Evolutionary conservation across 2,888 invertebrate species (phyloP).

Genomic region (Nemotelus pantherinus): DNA sequence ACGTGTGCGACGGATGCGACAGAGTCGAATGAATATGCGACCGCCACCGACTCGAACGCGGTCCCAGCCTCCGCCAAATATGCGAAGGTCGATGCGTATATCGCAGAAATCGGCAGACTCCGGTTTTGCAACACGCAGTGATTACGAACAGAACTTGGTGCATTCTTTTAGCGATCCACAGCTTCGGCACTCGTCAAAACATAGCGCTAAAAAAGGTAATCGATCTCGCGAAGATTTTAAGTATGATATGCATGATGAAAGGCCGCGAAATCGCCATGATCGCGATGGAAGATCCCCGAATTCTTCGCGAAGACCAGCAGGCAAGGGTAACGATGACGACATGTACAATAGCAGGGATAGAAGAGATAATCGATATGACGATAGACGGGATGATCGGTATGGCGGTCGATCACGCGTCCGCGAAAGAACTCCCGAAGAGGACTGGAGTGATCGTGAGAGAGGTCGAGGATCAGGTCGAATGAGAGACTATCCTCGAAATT

Average conservation of each 20-base stretch:
- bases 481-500: conserved; percentile 11
- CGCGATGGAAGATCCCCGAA: not conserved
- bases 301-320: not conserved
- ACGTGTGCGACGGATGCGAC: conserved; percentile 66
- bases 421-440: conserved; percentile 4
- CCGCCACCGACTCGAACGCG: conserved; percentile 58
- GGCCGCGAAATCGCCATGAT: not conserved
- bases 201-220: not conserved
- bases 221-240: conserved; percentile 10
- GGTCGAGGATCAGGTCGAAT: conserved; percentile 46
- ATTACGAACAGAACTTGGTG: conserved; percentile 59
- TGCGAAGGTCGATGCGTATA: conserved; percentile 69
- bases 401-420: not conserved
- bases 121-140: conserved; percentile 67
- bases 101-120: conserved; percentile 74
- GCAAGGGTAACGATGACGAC: conserved; percentile 16
- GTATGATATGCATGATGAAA: conserved; percentile 23
- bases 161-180: conserved; percentile 81
- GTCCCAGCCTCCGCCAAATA: conserved; percentile 65
- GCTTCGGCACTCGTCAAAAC: conserved; percentile 59
- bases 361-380: conserved; percentile 40
- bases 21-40: conserved; percentile 63
- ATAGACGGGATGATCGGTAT: conserved; percentile 58
- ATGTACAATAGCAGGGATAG: conserved; percentile 17
- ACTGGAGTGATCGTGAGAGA: conserved; percentile 42